Base-by-base conservation (phyloP, 2,888 invertebrate genomes). In the Oscheius sp. region DNA sequence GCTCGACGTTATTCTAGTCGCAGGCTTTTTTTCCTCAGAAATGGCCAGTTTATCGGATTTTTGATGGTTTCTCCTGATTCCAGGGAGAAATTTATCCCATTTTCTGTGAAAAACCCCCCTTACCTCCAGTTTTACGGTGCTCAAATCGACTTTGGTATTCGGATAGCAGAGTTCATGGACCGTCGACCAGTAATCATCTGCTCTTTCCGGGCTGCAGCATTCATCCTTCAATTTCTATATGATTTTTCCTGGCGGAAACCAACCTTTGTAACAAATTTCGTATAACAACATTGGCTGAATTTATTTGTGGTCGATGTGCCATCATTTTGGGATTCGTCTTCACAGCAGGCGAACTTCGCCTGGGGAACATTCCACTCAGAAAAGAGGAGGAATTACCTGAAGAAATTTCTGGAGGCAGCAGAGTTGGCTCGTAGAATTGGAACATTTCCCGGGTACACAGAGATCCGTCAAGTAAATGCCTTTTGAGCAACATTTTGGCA, bases 321-420 rank as follows among this genome's bases (percentile, higher is more conserved):
- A 13, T 85, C 84, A 49, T 77, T 76, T 68, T 86, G 81, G 0
- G 59, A 52, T 7, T 78, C 76, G 69, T 88, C 85, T 23, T 79
- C 74, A 63, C 88, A 88, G 64, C 88, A 88, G 9, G 75, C 66
- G 68, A 76, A 85, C 56, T 82, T 83, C 0, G 85, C 81, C 84
- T 84, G 64, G 46, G 79, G 72, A 16, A 6, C 45, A 23, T 52
- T 27, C 16, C 16, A 29, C 21, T 66, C 16, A 27, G 5, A 66
- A 46, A 23, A 49, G 59, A 18, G 6, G 16, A 5, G 9, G 16
- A 18, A 23, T 23, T 49, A 86, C 87, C 82, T 88, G 88, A n/a
- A 89, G 70, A 73, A 88, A 88, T 64, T 87, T 87, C 73, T 88
- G 88, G 52, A 88, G 85, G 66, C 88, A 88, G 55, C 88, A 88